Evolutionary conservation across 2,113 vertebrate species (phyloP).

Genomic region (Malaclemys terrapin): DNA sequence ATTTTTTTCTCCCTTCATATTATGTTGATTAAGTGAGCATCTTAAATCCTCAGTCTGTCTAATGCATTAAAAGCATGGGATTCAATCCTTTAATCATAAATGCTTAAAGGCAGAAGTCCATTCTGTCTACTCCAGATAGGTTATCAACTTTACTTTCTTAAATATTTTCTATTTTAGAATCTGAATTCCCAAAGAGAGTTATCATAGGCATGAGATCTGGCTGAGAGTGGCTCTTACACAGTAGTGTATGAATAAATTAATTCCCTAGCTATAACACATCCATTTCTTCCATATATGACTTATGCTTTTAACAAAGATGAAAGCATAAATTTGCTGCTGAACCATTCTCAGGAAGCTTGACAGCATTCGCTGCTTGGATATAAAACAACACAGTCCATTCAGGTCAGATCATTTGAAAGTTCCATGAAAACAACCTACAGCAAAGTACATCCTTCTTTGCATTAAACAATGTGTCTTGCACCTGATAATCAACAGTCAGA

Average conservation of each 20-base stretch:
- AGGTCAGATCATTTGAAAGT: neutral
- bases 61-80: constrained; percentile 18
- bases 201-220: fast-evolving
- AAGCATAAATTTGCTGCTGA: constrained; percentile 35
- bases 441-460: neutral
- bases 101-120: neutral
- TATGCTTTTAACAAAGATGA: constrained; percentile 19
- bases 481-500: neutral
- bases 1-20: neutral
- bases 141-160: constrained; percentile 49
- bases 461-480: neutral
- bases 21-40: fast-evolving
- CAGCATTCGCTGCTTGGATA: neutral
- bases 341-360: neutral
- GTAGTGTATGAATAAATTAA: constrained; percentile 24
- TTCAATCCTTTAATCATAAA: constrained; percentile 27
- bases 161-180: constrained; percentile 5
- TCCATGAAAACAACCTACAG: neutral
- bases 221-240: constrained; percentile 1
- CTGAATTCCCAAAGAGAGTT: constrained; percentile 34
- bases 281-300: neutral
- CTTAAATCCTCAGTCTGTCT: neutral
- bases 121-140: neutral
- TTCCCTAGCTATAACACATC: neutral
- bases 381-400: neutral